Evolutionary conservation across 2,113 vertebrate genomes (phyloP).

Genomic region (Euleptes europaea): DNA sequence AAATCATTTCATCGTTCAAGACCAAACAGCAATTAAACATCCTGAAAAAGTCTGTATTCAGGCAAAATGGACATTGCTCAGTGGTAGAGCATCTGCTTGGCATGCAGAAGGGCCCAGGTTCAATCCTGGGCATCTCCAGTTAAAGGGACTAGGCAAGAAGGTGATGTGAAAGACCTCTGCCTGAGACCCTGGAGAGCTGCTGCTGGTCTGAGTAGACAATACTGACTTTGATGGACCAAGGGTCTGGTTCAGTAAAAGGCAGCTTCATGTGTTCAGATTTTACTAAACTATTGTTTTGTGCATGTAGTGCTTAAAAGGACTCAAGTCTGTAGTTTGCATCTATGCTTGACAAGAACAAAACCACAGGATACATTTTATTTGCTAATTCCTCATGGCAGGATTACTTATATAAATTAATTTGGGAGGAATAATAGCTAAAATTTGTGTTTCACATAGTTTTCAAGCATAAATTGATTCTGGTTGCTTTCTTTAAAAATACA

Average conservation of each 20-base stretch:
- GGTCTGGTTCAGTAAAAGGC: no score
- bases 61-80: not conserved
- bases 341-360: not conserved
- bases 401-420: not conserved
- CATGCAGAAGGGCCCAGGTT: no score
- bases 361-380: not conserved
- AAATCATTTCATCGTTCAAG: not conserved
- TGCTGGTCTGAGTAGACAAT: no score
- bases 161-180: no score
- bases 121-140: no score
- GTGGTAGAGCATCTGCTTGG: no score
- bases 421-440: not conserved
- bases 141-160: no score
- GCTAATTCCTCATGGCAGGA: not conserved
- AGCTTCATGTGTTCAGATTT: no score
- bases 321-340: not conserved
- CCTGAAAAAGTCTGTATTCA: not conserved
- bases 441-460: not conserved
- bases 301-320: fast-evolving
- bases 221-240: no score
- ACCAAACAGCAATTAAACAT: not conserved
- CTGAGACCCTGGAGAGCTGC: no score
- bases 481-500: not conserved
- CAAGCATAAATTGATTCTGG: not conserved
- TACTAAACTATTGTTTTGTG: not conserved